Evolutionary conservation across 2,113 vertebrate genomes (phyloP).

Genomic region (Scomber japonicus): DNA sequence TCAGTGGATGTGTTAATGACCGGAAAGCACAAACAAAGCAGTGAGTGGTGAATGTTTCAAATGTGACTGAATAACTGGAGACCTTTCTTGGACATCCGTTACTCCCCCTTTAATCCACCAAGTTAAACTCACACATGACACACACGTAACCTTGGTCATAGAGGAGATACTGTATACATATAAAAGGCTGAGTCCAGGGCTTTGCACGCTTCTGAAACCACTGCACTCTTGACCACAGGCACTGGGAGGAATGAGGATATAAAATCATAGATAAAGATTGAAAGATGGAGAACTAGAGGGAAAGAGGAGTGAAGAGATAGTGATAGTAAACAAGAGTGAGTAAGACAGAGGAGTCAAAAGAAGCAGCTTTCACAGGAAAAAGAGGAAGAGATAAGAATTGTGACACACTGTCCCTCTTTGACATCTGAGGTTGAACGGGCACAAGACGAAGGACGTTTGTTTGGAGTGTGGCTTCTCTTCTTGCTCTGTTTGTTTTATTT

Average conservation of each 20-base stretch:
- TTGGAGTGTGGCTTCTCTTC: neutral
- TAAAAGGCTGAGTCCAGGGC: slow-evolving; percentile 55
- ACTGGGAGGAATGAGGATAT: slow-evolving; percentile 28
- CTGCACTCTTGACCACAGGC: slow-evolving; percentile 32
- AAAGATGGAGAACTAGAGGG: slow-evolving; percentile 15
- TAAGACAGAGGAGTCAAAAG: neutral
- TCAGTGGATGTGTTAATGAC: neutral
- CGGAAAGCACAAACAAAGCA: slow-evolving; percentile 22
- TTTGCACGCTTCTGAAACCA: slow-evolving; percentile 19
- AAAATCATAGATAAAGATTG: slow-evolving; percentile 5
- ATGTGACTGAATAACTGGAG: slow-evolving; percentile 71
- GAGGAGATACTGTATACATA: slow-evolving; percentile 43
- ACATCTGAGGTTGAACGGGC: neutral
- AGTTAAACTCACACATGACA: slow-evolving; percentile 8
- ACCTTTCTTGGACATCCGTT: slow-evolving; percentile 18
- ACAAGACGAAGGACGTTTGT: neutral
- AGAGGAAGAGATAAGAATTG: slow-evolving; percentile 8
- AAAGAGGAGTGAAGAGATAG: neutral
- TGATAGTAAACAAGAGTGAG: slow-evolving; percentile 7
- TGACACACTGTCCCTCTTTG: neutral
- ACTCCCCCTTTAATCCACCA: slow-evolving; percentile 18
- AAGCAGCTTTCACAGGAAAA: neutral
- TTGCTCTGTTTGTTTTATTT: neutral
- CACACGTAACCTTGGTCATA: slow-evolving; percentile 24
- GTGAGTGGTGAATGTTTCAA: slow-evolving; percentile 17